Percentiles rank a stretch among this genome's conserved stretches.
Conservation (phyloP, 2,797 vertebrate genomes). For the Eulemur mongoz region DNA sequence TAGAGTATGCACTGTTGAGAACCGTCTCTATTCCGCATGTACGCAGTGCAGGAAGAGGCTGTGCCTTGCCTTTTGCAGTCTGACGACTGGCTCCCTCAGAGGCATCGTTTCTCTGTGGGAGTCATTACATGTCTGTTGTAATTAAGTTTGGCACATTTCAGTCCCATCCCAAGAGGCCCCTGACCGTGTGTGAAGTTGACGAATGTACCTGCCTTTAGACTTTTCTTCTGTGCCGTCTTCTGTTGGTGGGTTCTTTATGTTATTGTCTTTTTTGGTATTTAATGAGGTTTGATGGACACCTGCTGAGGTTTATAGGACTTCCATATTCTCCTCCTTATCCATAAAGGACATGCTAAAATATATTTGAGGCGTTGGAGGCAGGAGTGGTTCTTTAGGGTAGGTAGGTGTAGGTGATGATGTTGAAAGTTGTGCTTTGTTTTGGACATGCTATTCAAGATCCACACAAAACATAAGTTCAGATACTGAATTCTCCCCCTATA, state of each 20-base stretch:
- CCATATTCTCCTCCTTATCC: not conserved
- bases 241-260: not conserved
- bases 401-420: not conserved
- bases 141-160: not conserved
- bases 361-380: not conserved
- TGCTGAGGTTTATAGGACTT: not conserved
- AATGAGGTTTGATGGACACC: not conserved
- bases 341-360: not conserved
- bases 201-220: not conserved
- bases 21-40: not conserved
- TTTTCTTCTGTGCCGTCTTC: not conserved
- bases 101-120: not conserved
- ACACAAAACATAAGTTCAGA: not conserved
- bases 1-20: not conserved
- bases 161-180: not conserved
- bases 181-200: not conserved
- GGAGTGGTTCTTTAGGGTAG: not conserved
- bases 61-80: not conserved
- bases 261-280: not conserved
- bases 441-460: not conserved
- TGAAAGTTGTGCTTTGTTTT: not conserved
- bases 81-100: not conserved
- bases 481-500: not conserved
- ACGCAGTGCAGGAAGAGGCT: not conserved
- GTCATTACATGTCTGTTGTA: not conserved